These are phyloP conservation scores for Bombus turneri DNA, from an alignment of 1,140 invertebrate species.

Conservation along the genomic window DNA sequence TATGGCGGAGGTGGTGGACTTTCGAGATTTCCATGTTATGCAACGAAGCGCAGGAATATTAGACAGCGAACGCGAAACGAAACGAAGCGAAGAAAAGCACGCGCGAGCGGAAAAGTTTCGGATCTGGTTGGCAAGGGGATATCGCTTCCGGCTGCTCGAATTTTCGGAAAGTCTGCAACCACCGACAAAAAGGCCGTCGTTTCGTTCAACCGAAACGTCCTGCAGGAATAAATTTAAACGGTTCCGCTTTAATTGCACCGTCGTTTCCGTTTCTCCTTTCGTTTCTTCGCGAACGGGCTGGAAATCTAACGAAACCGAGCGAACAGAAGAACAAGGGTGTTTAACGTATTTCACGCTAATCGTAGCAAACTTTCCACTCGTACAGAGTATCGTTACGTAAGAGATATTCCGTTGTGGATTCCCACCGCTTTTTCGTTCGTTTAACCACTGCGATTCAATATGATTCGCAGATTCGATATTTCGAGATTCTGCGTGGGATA, in stretches of 20 bases:
- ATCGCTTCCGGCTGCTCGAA: background rate
- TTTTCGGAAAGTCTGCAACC: background rate
- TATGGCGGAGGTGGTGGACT: background rate
- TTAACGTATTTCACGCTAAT: slow-evolving; percentile 45
- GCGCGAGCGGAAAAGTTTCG: background rate
- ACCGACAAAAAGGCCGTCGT: no score
- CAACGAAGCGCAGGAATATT: slow-evolving; percentile 12
- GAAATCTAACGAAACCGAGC: background rate
- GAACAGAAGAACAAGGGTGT: background rate
- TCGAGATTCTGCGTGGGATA: background rate
- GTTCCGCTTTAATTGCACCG: slow-evolving; percentile 10
- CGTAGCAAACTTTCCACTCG: slow-evolving; percentile 18
- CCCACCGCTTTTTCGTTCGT: background rate
- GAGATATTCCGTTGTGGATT: background rate
- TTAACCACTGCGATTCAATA: background rate
- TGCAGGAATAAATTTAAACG: background rate
- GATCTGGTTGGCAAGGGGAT: background rate
- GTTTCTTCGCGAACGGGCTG: background rate
- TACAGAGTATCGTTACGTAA: slow-evolving; percentile 3
- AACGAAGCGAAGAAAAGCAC: background rate
- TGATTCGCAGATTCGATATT: background rate
- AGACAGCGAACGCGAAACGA: slow-evolving; percentile 5
- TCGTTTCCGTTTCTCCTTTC: background rate
- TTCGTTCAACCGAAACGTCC: background rate
- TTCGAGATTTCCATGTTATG: background rate